Conservation (phyloP, 2,113 vertebrate species). For the Rhea pennata region DNA sequence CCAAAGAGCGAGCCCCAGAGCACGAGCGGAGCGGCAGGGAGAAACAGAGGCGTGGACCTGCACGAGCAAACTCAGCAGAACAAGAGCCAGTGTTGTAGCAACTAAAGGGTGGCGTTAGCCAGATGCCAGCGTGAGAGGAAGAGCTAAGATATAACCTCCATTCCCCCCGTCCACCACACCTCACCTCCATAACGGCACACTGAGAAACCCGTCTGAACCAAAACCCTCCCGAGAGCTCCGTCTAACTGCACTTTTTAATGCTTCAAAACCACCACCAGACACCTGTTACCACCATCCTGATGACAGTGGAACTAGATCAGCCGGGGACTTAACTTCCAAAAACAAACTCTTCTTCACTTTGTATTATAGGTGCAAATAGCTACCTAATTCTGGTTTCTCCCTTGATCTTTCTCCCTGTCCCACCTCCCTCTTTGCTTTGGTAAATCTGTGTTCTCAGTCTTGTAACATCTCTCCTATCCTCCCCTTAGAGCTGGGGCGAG, state of each 20-base stretch:
- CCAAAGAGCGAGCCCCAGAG: constrained; percentile 85
- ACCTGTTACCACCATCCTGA: constrained; percentile 59
- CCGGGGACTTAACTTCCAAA: constrained; percentile 71
- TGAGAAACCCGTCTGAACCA: constrained; percentile 57
- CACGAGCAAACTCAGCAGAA: constrained; percentile 83
- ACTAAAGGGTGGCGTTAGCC: constrained; percentile 62
- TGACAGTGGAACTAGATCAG: constrained; percentile 26
- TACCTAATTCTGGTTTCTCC: constrained; percentile 33
- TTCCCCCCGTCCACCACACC: constrained; percentile 63
- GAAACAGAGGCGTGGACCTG: constrained; percentile 81
- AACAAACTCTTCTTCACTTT: constrained; percentile 76
- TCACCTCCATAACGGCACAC: constrained; percentile 47
- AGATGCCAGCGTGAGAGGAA: constrained; percentile 11
- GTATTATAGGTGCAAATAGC: constrained; percentile 78
- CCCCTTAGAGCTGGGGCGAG: background rate
- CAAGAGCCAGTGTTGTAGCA: constrained; percentile 86
- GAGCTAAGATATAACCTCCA: constrained; percentile 74
- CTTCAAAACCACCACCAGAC: constrained; percentile 67
- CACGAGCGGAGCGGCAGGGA: constrained; percentile 66
- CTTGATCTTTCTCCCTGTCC: background rate
- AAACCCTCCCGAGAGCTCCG: constrained; percentile 62
- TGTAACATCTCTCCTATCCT: background rate
- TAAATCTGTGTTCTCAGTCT: constrained; percentile 11
- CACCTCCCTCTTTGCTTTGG: background rate
- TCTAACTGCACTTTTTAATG: constrained; percentile 73